Base-by-base conservation (phyloP, 2,888 invertebrate genomes). In the Agrotis puta region DNA sequence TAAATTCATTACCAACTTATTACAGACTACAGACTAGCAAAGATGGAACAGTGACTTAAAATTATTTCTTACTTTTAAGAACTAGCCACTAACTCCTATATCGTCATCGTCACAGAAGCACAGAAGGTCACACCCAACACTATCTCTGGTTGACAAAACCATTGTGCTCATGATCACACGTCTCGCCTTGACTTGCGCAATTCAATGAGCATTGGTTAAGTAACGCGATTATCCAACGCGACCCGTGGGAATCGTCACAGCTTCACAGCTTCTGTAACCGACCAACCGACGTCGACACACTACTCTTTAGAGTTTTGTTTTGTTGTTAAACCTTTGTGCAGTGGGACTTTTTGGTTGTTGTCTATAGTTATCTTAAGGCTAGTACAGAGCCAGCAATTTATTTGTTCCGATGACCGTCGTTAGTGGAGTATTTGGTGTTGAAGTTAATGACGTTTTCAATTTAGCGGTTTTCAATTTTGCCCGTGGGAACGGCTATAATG, bases 171-270 rank as follows among this genome's bases (percentile, higher is more conserved):
- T 85, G 88, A 91, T 91, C 90, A 88, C 89, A 87, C 88, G 88
- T 86, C 84, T 87, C 82, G 81, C 83, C 80, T 85, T 81, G 83
- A 81, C 85, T 95, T 94, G 91, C 94, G 93, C 92, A 95, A 95
- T 87, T 91, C 90, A 92, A 90, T 91, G 91, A 89, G 83, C 88
- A 69, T 85, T 80, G 73, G 91, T 94, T 94, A 95, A 92, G 94
- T 95, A 95, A 95, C 91, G 86, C 91, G 91, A 90, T 93, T 95
- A 94, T 95, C 92, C 93, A 93, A 94, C 90, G 70, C 88, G 77
- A 77, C 87, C 82, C 94, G 94, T 95, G 95, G 92, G 95, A 95
- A 94, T 87, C 86, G 82, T 89, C 89, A 85, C 87, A 70, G 82
- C 81, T 79, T 80, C 85, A 85, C 87, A 70, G 82, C 81, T 79